A percentile compares a stretch with the other conserved stretches of the same genome.
phyloP scores from a whole-genome alignment of 2,888 invertebrate species.

The Frankliniella fusca region DNA sequence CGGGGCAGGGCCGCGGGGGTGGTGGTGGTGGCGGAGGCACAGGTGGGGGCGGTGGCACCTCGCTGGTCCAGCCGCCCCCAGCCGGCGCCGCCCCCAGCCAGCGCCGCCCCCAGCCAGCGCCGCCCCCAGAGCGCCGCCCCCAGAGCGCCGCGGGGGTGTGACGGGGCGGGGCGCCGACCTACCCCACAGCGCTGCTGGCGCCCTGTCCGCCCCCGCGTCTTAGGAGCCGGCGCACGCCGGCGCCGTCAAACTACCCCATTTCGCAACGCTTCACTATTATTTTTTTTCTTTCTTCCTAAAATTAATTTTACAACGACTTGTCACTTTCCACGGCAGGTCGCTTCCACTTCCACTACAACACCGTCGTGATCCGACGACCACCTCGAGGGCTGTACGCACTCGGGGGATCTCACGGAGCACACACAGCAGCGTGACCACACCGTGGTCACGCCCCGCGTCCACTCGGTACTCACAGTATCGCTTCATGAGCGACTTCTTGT shows the following conservation, averaged over 20 bases:
- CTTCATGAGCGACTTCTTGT: constrained; percentile 90
- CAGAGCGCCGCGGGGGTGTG: not conserved
- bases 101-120: too few species aligned
- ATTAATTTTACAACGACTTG: too few species aligned
- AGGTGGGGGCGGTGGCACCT: constrained; percentile 1
- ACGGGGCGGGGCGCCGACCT: not conserved
- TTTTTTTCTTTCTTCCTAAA: too few species aligned
- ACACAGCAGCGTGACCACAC: not conserved
- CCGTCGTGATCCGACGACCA: not conserved
- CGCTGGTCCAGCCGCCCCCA: not conserved
- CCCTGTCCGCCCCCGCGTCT: not conserved
- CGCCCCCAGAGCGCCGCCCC: too few species aligned
- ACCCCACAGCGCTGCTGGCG: not conserved
- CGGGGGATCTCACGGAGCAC: not conserved
- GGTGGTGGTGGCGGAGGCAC: not conserved
- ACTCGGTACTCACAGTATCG: constrained; percentile 78
- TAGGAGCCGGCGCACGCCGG: not conserved
- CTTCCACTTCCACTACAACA: not conserved
- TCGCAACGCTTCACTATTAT: too few species aligned
- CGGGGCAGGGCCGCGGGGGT: not conserved
- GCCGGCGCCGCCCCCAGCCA: too few species aligned
- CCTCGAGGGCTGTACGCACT: too few species aligned
- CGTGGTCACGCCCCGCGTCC: not conserved
- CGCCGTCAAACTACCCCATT: not conserved
- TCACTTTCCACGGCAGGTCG: not conserved